A percentile compares a stretch with the other conserved stretches of the same genome.
phyloP scores from a whole-genome alignment of 1,140 invertebrate species.

The Drosophila tropicalis region DNA sequence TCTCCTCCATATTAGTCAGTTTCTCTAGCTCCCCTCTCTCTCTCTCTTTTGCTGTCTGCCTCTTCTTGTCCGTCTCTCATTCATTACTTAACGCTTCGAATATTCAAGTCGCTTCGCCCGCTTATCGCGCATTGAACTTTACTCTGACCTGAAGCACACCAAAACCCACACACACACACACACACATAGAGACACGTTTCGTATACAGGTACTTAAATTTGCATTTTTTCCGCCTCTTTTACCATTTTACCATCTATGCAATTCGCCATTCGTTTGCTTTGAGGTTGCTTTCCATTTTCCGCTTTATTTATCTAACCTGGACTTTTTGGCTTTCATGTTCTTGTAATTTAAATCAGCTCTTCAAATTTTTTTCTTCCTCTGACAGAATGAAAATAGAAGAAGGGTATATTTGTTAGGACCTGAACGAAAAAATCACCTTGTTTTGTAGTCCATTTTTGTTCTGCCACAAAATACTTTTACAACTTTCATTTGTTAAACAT shows the following conservation, averaged over 20 bases:
- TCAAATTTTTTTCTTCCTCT: constrained; percentile 3
- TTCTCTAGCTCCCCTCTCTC: neutral
- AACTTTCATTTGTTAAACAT: no score
- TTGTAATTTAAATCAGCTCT: constrained; percentile 61
- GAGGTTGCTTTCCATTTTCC: constrained; percentile 42
- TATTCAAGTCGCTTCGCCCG: constrained; percentile 29
- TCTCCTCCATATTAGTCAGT: neutral
- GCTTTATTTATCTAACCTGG: constrained; percentile 53
- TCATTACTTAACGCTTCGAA: constrained; percentile 33
- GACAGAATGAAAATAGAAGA: neutral
- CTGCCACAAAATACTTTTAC: no score
- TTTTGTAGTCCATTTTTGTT: no score
- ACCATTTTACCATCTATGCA: neutral
- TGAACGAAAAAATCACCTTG: no score
- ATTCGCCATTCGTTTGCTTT: constrained; percentile 29
- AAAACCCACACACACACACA: constrained; percentile 13
- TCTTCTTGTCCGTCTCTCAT: constrained; percentile 11
- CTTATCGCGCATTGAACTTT: constrained; percentile 66
- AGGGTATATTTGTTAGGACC: neutral
- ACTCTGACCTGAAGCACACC: constrained; percentile 44
- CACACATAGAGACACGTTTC: constrained; percentile 26
- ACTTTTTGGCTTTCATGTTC: constrained; percentile 53
- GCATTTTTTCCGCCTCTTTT: constrained; percentile 55
- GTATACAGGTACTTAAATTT: constrained; percentile 44
- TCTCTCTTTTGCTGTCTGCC: neutral